Base-by-base conservation (phyloP, 2,113 vertebrate species). In the Corythornis vintsioides region DNA sequence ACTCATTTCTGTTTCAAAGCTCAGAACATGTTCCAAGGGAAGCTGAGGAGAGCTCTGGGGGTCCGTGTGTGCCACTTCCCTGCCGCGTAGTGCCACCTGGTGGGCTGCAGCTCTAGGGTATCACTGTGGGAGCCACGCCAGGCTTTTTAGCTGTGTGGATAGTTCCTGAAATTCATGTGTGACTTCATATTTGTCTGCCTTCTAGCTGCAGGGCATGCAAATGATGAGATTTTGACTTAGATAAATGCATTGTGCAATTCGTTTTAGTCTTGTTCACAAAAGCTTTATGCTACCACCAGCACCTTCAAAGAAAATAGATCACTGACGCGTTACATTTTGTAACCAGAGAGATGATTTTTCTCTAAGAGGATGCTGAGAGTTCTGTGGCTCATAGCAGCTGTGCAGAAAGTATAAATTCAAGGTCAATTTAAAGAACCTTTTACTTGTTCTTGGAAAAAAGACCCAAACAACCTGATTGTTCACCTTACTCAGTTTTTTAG, bases 11-110 rank as follows among this genome's bases (percentile, higher is more conserved):
- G 0, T 65, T 72, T 40, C 24, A 0, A 28, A 52, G 25, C 5
- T 1, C 0, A 3, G 52, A 33, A 13, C 7, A 1, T 17, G 4
- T 35, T 57, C 57, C 15, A 12, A 55, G 8, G 15, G 14, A 35
- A 1, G 17, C 55, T 57, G 20, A 5, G 28, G 11, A n/a, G 55
- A 48, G 2, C 29, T 57, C 61, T 28, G 9, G 15, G 31, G 45
- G 21, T 24, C 26, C 0, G 0, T 24, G 60, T 26, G 3, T 35
- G 35, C 26, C 9, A 1, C 69, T 47, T 38, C 10, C 28, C 53
- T n/a, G 57, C 52, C 53, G 15, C 11, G 38, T 22, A 28, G 57
- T 65, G 93, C 57, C 73, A 73, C 74, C 90, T 90, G 66, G 17
- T 57, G 77, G 72, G 79, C 4, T 21, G 4, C 43, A 59, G 66